Evolutionary conservation across 2,797 vertebrate species (phyloP).

Genomic region (Sparidentex hasta): DNA sequence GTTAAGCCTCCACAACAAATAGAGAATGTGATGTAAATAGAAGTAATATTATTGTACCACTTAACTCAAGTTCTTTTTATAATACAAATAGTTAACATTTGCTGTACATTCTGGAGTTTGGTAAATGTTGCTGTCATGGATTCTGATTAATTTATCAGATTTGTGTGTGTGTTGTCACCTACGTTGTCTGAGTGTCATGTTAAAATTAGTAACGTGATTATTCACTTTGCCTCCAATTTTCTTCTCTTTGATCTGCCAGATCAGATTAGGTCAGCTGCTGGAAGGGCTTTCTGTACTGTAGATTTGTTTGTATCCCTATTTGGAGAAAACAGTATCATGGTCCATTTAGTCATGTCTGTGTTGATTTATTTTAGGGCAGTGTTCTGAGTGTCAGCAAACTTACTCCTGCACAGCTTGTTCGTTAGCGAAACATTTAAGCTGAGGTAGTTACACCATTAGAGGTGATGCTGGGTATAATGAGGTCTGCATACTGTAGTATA

Average conservation of each 20-base stretch:
- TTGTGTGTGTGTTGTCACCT: slow-evolving; percentile 36
- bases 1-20: background rate
- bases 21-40: background rate
- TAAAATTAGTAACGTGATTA: slow-evolving; percentile 42
- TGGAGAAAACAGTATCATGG: slow-evolving; percentile 60
- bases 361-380: slow-evolving; percentile 64
- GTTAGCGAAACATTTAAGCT: slow-evolving; percentile 36
- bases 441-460: slow-evolving; percentile 31
- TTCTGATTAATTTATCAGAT: background rate
- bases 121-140: background rate
- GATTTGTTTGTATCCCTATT: slow-evolving; percentile 56
- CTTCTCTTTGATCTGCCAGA: slow-evolving; percentile 37
- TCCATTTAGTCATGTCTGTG: slow-evolving; percentile 71
- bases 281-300: slow-evolving; percentile 31
- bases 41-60: background rate
- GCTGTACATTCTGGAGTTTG: background rate
- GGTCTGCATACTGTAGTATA: slow-evolving; percentile 6
- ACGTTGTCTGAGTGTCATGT: slow-evolving; percentile 33
- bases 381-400: slow-evolving; percentile 35
- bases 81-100: background rate
- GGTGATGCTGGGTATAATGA: slow-evolving; percentile 18
- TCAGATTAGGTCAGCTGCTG: slow-evolving; percentile 53
- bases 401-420: slow-evolving; percentile 35
- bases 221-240: slow-evolving; percentile 41
- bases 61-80: background rate